These are phyloP conservation scores for Trichonephila clavipes DNA, from an alignment of 1,140 invertebrate species.

Conservation along the genomic window DNA sequence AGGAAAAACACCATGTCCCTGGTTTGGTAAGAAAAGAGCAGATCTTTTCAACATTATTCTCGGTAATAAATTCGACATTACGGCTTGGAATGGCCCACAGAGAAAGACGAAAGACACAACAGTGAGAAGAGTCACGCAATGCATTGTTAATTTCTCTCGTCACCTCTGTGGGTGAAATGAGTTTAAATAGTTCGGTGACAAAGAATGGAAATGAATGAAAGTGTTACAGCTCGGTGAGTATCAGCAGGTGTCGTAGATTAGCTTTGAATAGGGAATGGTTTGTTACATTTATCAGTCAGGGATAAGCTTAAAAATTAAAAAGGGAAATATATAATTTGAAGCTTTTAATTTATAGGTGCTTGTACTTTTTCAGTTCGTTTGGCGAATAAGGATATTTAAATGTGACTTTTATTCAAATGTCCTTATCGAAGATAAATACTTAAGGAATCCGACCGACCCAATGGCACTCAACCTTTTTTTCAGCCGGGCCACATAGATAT, in stretches of 20 bases:
- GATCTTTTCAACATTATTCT: not conserved
- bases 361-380: too few species aligned
- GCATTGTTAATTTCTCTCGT: not conserved
- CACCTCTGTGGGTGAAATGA: not conserved
- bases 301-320: not conserved
- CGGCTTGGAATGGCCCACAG: not conserved
- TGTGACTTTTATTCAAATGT: too few species aligned
- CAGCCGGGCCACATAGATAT: too few species aligned
- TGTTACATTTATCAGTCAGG: not conserved
- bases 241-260: slow-evolving; percentile 1
- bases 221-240: slow-evolving; percentile 25
- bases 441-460: too few species aligned
- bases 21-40: not conserved
- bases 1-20: not conserved
- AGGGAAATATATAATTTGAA: too few species aligned
- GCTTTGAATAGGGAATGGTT: not conserved
- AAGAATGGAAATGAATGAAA: not conserved
- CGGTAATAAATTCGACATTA: not conserved
- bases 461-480: too few species aligned
- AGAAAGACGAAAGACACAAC: not conserved
- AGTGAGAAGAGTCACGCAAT: not conserved
- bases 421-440: too few species aligned
- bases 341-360: too few species aligned
- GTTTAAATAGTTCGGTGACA: not conserved
- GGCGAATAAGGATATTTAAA: too few species aligned